Evolutionary conservation across 2,113 vertebrate species (phyloP).

Genomic region (Amazona vittata): DNA sequence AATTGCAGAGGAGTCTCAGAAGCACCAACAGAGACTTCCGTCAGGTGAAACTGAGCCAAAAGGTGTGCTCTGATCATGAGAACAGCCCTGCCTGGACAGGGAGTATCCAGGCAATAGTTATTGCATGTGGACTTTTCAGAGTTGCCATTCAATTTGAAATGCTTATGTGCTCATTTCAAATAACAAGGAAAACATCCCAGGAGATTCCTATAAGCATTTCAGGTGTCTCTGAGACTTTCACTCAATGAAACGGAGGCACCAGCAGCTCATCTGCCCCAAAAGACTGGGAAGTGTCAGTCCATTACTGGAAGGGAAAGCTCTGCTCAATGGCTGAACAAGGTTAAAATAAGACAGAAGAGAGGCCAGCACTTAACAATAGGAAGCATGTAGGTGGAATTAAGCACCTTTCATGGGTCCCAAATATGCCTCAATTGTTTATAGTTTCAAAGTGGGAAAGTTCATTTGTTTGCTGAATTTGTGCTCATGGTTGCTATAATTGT

Average conservation of each 20-base stretch:
- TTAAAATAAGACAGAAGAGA: background rate
- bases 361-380: background rate
- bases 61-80: background rate
- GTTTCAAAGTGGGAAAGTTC: background rate
- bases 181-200: background rate
- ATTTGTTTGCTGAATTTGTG: background rate
- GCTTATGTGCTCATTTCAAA: background rate
- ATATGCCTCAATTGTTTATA: background rate
- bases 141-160: background rate
- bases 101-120: background rate
- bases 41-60: background rate
- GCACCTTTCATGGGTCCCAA: background rate
- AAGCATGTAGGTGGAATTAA: background rate
- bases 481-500: background rate
- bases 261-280: background rate
- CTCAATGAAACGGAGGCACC: background rate
- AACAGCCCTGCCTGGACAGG: background rate
- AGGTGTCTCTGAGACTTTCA: background rate
- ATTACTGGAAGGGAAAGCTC: background rate
- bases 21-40: background rate
- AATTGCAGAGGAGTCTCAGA: background rate
- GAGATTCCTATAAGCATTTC: background rate
- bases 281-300: background rate
- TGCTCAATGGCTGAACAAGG: background rate
- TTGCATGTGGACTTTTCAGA: background rate